These are phyloP conservation scores for Laothoe populi DNA, from an alignment of 2,888 invertebrate species.

Conservation along the genomic window DNA sequence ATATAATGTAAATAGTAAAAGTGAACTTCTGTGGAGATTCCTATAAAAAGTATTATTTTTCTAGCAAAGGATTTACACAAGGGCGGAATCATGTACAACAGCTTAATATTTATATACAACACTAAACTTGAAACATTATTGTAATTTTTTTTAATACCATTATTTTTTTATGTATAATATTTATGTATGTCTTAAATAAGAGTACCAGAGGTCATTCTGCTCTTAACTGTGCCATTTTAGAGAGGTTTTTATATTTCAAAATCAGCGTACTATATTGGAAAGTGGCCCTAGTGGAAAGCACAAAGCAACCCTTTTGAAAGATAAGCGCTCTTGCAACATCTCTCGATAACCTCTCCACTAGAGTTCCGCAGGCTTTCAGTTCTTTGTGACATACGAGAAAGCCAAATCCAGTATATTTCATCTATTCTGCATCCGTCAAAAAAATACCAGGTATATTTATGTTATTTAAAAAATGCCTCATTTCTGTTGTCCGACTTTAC, in stretches of 20 bases:
- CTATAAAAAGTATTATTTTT: too few relatives aligned
- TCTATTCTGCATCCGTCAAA: not conserved
- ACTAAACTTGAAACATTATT: too few relatives aligned
- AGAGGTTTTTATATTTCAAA: conserved; percentile 10
- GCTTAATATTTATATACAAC: too few relatives aligned
- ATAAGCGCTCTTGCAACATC: conserved; percentile 69
- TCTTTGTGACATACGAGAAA: conserved; percentile 2
- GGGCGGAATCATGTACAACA: too few relatives aligned
- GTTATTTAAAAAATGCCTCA: not conserved
- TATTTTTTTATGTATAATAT: too few relatives aligned
- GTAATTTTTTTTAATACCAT: not conserved
- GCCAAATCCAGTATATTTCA: not conserved
- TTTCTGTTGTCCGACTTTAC: too few relatives aligned
- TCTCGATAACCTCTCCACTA: conserved; percentile 69
- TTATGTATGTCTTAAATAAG: not conserved
- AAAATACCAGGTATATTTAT: not conserved
- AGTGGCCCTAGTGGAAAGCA: conserved; percentile 69
- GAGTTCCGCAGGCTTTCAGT: conserved; percentile 36
- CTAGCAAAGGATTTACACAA: too few relatives aligned
- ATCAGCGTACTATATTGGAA: conserved; percentile 51
- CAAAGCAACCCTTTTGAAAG: conserved; percentile 75
- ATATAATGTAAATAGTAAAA: too few relatives aligned
- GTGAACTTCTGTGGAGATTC: too few relatives aligned
- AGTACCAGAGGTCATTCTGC: not conserved
- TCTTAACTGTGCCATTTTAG: not conserved